phyloP scores from a whole-genome alignment of 2,797 vertebrate genomes.

The Chromobotia macracanthus region DNA sequence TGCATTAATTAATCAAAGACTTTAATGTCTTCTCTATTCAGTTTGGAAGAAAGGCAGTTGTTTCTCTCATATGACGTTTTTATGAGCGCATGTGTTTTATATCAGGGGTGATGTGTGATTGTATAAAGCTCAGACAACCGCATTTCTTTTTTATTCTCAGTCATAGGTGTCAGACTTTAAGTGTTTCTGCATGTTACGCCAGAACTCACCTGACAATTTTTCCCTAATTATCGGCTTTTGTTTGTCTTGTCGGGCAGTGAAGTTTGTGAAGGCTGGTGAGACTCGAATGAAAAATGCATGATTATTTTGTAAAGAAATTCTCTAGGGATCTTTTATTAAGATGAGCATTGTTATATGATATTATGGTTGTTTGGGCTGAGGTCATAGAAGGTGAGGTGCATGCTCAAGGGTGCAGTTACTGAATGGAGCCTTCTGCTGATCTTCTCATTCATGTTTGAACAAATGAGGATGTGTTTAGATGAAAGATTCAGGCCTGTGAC shows the following conservation, averaged over 20 bases:
- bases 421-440: neutral
- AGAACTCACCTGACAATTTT: slow-evolving; percentile 14
- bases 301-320: neutral
- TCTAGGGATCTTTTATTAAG: too few species aligned
- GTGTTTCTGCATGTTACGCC: slow-evolving; percentile 14
- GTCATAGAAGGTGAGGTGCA: neutral
- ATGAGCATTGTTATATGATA: neutral
- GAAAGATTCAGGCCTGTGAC: neutral
- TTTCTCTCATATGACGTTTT: slow-evolving; percentile 45
- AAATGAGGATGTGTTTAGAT: neutral
- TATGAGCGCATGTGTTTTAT: slow-evolving; percentile 42
- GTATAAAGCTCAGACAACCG: slow-evolving; percentile 46
- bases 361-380: neutral
- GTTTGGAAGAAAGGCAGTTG: slow-evolving; percentile 58
- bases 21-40: slow-evolving; percentile 52
- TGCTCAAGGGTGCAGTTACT: slow-evolving; percentile 4
- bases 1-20: slow-evolving; percentile 45
- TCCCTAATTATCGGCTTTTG: slow-evolving; percentile 27
- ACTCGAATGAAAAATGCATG: neutral
- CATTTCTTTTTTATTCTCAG: slow-evolving; percentile 35
- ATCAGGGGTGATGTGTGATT: slow-evolving; percentile 32
- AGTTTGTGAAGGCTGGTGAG: neutral
- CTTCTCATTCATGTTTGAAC: neutral
- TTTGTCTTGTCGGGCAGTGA: slow-evolving; percentile 4
- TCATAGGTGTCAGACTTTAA: neutral